A percentile compares a stretch with the other conserved stretches of the same genome.
Conservation (phyloP, 1,140 invertebrate genomes). For the Pentalonia nigronervosa region DNA sequence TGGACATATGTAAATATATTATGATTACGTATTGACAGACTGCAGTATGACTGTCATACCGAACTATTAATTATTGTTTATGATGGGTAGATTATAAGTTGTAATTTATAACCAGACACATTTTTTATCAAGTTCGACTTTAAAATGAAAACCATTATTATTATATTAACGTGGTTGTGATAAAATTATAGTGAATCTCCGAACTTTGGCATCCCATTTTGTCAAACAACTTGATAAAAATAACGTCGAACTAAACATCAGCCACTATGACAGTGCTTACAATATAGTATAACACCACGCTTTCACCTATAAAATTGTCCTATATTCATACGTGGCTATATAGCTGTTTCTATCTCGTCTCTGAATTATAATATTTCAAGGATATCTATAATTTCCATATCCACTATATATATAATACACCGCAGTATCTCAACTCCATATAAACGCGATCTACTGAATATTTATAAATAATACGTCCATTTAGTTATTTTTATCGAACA, state of each 20-base stretch:
- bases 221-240: neutral
- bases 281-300: no score
- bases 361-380: neutral
- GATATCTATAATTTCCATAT: neutral
- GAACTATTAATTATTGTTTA: conserved; percentile 11
- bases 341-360: neutral
- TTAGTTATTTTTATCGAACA: neutral
- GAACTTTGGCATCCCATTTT: neutral
- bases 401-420: neutral
- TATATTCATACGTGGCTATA: neutral
- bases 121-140: neutral
- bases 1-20: neutral
- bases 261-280: neutral
- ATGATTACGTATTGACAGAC: neutral
- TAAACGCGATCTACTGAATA: neutral
- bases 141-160: no score
- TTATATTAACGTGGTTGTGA: neutral
- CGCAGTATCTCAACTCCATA: neutral
- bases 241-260: neutral
- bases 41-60: neutral
- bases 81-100: neutral
- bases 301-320: neutral
- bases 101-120: neutral
- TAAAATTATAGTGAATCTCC: neutral
- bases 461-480: neutral